Evolutionary conservation across 2,797 vertebrate species (phyloP).

Genomic region (Anguilla obscura): DNA sequence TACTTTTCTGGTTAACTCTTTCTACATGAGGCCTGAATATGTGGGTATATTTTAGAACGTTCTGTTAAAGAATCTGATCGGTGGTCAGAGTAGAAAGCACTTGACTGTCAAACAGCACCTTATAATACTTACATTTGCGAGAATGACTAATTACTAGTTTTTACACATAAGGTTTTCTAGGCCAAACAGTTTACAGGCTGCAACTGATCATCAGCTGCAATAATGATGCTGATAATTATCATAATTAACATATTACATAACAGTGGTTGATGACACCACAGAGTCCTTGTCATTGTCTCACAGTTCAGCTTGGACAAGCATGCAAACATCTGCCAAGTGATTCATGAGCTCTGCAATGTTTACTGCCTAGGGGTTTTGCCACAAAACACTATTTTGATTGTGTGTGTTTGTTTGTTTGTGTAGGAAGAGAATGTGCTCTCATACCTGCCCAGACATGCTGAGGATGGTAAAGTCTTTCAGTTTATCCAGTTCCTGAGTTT

Average conservation of each 20-base stretch:
- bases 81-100: neutral
- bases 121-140: neutral
- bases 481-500: neutral
- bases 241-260: neutral
- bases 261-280: neutral
- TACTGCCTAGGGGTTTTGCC: neutral
- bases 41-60: neutral
- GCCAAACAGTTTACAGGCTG: neutral
- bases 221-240: neutral
- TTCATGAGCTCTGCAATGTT: neutral
- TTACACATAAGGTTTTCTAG: neutral
- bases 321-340: neutral
- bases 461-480: neutral
- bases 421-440: neutral
- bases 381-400: constrained; percentile 7
- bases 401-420: neutral
- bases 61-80: neutral
- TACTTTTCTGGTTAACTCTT: neutral
- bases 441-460: neutral
- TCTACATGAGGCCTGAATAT: neutral
- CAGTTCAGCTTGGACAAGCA: neutral
- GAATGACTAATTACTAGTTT: neutral
- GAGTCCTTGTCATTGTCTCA: neutral
- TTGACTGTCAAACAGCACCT: neutral
- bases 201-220: neutral